Conservation (phyloP, 2,888 invertebrate genomes). For the Athalia cordata region DNA sequence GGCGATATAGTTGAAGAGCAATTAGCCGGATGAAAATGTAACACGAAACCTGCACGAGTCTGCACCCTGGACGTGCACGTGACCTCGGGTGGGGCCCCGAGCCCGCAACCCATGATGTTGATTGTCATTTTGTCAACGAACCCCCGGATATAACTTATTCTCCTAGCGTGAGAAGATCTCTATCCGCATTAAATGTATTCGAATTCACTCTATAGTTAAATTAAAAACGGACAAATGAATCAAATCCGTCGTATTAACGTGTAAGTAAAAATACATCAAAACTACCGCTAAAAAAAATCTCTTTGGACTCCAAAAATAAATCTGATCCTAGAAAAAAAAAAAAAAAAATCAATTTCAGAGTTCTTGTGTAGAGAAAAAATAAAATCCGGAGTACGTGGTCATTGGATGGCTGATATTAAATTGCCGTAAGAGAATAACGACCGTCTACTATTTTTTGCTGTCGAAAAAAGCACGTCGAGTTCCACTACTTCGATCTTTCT, state of each 20-base stretch:
- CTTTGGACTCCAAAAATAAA: no score
- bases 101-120: conserved; percentile 57
- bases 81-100: conserved; percentile 57
- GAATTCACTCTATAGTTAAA: background rate
- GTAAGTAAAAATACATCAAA: background rate
- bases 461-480: no score
- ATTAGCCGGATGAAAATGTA: conserved; percentile 73
- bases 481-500: no score
- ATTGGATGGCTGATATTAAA: no score
- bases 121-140: conserved; percentile 72
- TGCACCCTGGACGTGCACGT: conserved; percentile 60
- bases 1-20: conserved; percentile 65
- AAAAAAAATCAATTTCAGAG: no score
- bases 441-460: no score
- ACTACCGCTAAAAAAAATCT: background rate
- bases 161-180: conserved; percentile 54
- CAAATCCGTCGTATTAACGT: no score
- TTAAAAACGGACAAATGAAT: no score
- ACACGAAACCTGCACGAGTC: conserved; percentile 66
- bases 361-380: no score
- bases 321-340: no score
- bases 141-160: conserved; percentile 51
- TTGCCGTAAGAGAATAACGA: no score
- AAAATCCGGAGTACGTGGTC: no score
- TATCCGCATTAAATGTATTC: conserved; percentile 64